Percentiles rank a stretch among this genome's conserved stretches.
Conservation (phyloP, 2,888 invertebrate species). For the Drosophila kambysellisi region DNA sequence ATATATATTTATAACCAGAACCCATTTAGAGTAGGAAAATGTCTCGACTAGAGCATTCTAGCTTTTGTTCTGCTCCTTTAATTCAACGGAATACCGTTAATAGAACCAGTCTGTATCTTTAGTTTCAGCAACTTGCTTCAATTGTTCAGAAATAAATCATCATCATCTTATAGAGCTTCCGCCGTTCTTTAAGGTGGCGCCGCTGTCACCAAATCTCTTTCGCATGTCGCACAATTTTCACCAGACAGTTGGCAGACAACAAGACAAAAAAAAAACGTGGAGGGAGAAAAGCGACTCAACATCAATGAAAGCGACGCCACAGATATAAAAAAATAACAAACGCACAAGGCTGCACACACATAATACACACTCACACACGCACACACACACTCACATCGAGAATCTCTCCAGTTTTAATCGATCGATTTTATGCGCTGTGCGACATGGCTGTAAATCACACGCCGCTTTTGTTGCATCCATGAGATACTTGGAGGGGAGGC, state of each 20-base stretch:
- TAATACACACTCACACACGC: slow-evolving; percentile 20
- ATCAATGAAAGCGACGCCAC: slow-evolving; percentile 73
- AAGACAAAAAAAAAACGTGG: slow-evolving; percentile 27
- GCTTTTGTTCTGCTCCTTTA: not conserved
- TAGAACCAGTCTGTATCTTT: not conserved
- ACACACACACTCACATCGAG: slow-evolving; percentile 29
- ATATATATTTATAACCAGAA: not conserved
- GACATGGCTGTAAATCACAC: slow-evolving; percentile 77
- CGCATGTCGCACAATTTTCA: slow-evolving; percentile 66
- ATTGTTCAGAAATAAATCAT: slow-evolving; percentile 45
- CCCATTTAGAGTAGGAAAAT: not conserved
- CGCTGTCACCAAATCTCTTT: slow-evolving; percentile 71
- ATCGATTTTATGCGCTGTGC: slow-evolving; percentile 74
- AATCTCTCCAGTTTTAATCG: slow-evolving; percentile 67
- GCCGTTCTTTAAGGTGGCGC: slow-evolving; percentile 51
- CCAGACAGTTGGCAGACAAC: slow-evolving; percentile 72
- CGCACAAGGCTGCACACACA: slow-evolving; percentile 23
- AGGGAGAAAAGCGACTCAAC: slow-evolving; percentile 48
- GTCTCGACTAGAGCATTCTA: not conserved
- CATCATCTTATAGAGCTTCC: slow-evolving; percentile 37
- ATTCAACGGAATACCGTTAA: not conserved
- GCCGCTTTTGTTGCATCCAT: slow-evolving; percentile 56
- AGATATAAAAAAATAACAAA: slow-evolving; percentile 19
- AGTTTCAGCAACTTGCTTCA: slow-evolving; percentile 16
- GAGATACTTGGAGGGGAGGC: slow-evolving; percentile 36